Conservation (phyloP, 2,113 vertebrate genomes). For the Oryzias celebensis region DNA sequence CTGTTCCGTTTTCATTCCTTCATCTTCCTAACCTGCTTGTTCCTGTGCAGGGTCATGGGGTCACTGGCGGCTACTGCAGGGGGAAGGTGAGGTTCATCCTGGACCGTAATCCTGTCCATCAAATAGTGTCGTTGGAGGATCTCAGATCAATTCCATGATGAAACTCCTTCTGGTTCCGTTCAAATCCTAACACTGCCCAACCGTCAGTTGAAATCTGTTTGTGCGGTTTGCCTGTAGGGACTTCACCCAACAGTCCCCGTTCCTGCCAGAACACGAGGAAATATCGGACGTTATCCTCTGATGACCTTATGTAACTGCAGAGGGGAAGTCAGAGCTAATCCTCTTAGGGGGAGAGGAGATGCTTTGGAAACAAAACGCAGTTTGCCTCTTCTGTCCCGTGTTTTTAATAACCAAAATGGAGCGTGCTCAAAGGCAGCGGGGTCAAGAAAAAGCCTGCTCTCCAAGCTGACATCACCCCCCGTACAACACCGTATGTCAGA, state of each 20-base stretch:
- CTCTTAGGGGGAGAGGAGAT: constrained; percentile 60
- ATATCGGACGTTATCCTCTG: constrained; percentile 65
- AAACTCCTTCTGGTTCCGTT: too few species aligned
- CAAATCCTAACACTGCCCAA: too few species aligned
- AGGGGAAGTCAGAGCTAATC: constrained; percentile 63
- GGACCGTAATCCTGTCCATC: too few species aligned
- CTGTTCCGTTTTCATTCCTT: too few species aligned
- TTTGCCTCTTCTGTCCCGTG: constrained; percentile 53
- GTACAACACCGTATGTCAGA: background rate
- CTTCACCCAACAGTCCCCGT: background rate
- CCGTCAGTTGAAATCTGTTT: background rate
- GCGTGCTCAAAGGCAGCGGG: constrained; percentile 22
- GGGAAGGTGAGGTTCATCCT: too few species aligned
- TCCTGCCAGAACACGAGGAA: constrained; percentile 49
- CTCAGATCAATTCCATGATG: too few species aligned
- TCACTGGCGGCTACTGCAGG: too few species aligned
- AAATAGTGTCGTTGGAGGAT: too few species aligned
- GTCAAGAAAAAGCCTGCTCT: constrained; percentile 57
- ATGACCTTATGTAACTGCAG: constrained; percentile 60
- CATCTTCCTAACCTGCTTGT: too few species aligned
- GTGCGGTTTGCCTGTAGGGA: background rate
- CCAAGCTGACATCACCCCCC: constrained; percentile 43
- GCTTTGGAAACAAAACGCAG: constrained; percentile 58
- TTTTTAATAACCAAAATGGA: constrained; percentile 71
- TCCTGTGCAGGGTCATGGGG: too few species aligned